Base-by-base conservation (phyloP, 1,140 invertebrate genomes). In the Leptopilina boulardi region DNA sequence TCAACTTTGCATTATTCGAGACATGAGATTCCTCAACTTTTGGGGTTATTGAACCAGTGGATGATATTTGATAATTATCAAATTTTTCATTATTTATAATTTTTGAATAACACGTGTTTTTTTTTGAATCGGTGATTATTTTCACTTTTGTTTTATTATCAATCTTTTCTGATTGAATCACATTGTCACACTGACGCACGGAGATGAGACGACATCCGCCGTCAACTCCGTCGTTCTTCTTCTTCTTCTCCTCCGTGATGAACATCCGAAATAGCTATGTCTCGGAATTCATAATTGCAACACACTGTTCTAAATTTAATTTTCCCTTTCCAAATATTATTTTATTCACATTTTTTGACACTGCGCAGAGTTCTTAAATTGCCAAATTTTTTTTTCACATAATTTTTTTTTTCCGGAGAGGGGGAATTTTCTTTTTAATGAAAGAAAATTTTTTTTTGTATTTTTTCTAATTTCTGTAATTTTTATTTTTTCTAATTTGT, bases 181-280 rank as follows among this genome's bases (percentile, higher is more conserved):
- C 83, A 41, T 84, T 79, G 74, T 84, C 85, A 81, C 85, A 84
- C 77, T 85, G 87, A 77, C 87, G 87, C 42, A 89, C 82, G 77
- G 87, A 87, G 83, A 90, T 86, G 83, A 90, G 87, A 83, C 89
- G 89, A 84, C 89, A 90, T 71, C 84, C 83, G 87, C 87, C 87
- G 86, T 85, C 87, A 70, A 83, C 82, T 79, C 83, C 86, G 82
- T 80, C 80, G 76, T 80, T 80, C 71, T 89, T 87, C 80, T 88
- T 87, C 80, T 80, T 80, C 75, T 80, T 80, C 71, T 89, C 87
- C 80, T 88, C 87, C 80, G 81, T 87, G 84, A 90, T 89, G 82
- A 86, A 89, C 89, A 91, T 91, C 83, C 85, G 82, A 82, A 84
- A 84, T 86, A 81, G 73, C 80, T 84, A 84, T 70, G 70, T 59